phyloP scores from a whole-genome alignment of 2,113 vertebrate species.

The mouse (Mus musculus) region DNA sequence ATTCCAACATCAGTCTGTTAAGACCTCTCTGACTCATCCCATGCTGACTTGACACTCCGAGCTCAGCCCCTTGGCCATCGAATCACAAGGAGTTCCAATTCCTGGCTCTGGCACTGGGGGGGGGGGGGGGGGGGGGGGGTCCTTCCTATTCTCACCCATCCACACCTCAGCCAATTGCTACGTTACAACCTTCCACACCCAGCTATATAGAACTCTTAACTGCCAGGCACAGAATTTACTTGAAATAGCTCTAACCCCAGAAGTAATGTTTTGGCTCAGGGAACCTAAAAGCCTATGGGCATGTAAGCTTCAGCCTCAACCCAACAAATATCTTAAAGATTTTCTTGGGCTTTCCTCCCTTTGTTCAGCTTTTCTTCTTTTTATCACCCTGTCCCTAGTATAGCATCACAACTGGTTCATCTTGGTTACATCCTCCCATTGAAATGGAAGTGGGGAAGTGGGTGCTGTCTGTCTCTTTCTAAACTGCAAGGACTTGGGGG shows the following conservation, averaged over 20 bases:
- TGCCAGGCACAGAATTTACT: background rate
- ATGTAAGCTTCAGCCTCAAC: background rate
- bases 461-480: background rate
- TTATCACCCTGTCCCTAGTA: background rate
- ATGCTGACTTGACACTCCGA: background rate
- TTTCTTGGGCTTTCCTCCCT: background rate
- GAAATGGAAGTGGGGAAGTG: background rate
- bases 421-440: background rate
- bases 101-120: background rate
- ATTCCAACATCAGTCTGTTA: background rate
- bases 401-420: background rate
- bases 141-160: background rate
- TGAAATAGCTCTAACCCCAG: conserved; percentile 48
- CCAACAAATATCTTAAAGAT: background rate
- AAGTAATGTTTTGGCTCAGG: conserved; percentile 21
- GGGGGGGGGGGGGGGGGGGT: too few species aligned
- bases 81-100: background rate
- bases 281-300: background rate
- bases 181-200: background rate
- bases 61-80: background rate
- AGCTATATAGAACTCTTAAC: background rate
- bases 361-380: background rate
- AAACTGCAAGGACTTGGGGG: background rate
- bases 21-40: background rate
- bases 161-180: background rate